Evolutionary conservation across 2,797 vertebrate genomes (phyloP).

Genomic region (Melanogrammus aeglefinus): DNA sequence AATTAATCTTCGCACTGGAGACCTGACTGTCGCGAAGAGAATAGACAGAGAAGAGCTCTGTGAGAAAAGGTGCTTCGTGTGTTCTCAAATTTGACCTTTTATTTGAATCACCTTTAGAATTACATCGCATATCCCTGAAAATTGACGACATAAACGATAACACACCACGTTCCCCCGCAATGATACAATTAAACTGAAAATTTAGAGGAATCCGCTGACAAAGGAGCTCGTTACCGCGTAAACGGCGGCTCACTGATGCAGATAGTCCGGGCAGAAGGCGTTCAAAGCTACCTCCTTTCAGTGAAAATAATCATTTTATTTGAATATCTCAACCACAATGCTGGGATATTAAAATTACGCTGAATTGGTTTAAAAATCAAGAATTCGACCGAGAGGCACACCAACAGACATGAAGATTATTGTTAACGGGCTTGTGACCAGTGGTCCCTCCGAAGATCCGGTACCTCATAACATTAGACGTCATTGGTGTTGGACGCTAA

Average conservation of each 20-base stretch:
- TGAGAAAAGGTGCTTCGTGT: slow-evolving; percentile 56
- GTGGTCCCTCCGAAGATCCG: slow-evolving; percentile 66
- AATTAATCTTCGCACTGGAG: slow-evolving; percentile 50
- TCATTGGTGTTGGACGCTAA: slow-evolving; percentile 66
- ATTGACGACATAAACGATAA: slow-evolving; percentile 78
- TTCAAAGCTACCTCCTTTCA: slow-evolving; percentile 66
- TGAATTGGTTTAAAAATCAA: slow-evolving; percentile 59
- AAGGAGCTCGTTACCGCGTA: slow-evolving; percentile 53
- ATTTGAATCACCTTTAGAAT: slow-evolving; percentile 70
- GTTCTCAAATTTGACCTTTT: slow-evolving; percentile 69
- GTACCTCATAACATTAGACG: slow-evolving; percentile 53
- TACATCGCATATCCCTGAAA: slow-evolving; percentile 59
- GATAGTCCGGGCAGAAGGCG: slow-evolving; percentile 60
- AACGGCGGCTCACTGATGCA: slow-evolving; percentile 57
- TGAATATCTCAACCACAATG: slow-evolving; percentile 32
- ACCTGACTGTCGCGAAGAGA: slow-evolving; percentile 54
- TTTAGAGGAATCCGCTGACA: slow-evolving; percentile 38
- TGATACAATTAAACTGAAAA: slow-evolving; percentile 60
- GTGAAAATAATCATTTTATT: slow-evolving; percentile 56
- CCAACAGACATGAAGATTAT: slow-evolving; percentile 31
- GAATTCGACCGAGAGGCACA: slow-evolving; percentile 63
- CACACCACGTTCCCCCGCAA: slow-evolving; percentile 59
- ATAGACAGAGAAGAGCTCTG: slow-evolving; percentile 67
- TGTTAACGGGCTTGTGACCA: slow-evolving; percentile 62
- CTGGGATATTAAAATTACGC: slow-evolving; percentile 40